Conservation (phyloP, 2,113 vertebrate species). For the Halichoerus grypus region DNA sequence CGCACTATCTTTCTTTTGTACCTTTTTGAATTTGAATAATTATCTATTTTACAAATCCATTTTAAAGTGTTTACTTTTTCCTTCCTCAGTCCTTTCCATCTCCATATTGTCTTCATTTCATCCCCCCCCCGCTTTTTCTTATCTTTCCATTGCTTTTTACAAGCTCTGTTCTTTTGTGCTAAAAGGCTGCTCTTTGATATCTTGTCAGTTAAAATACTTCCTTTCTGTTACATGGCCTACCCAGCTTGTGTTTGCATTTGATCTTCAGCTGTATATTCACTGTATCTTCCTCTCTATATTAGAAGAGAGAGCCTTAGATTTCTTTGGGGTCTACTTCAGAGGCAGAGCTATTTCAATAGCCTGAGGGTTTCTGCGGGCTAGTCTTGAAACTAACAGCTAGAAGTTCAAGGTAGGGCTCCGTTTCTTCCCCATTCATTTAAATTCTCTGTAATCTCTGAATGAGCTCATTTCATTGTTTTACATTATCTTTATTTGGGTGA, state of each 20-base stretch:
- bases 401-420: not conserved
- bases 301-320: not conserved
- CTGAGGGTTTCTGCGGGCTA: not conserved
- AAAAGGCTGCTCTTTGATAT: not conserved
- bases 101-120: not conserved
- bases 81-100: not conserved
- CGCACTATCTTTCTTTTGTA: not conserved
- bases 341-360: not conserved
- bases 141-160: not conserved
- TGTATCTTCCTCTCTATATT: not conserved
- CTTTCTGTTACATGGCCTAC: not conserved
- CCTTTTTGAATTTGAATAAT: slow-evolving; percentile 26
- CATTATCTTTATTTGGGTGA: not conserved
- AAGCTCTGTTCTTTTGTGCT: not conserved
- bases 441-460: not conserved
- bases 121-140: not conserved
- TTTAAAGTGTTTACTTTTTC: slow-evolving; percentile 19
- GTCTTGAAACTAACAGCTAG: not conserved
- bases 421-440: not conserved
- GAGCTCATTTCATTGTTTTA: not conserved
- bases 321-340: not conserved
- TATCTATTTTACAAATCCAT: slow-evolving; percentile 13
- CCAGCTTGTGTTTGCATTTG: not conserved
- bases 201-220: not conserved
- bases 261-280: not conserved